phyloP scores from a whole-genome alignment of 2,888 invertebrate genomes.

The Cheilosia variabilis region DNA sequence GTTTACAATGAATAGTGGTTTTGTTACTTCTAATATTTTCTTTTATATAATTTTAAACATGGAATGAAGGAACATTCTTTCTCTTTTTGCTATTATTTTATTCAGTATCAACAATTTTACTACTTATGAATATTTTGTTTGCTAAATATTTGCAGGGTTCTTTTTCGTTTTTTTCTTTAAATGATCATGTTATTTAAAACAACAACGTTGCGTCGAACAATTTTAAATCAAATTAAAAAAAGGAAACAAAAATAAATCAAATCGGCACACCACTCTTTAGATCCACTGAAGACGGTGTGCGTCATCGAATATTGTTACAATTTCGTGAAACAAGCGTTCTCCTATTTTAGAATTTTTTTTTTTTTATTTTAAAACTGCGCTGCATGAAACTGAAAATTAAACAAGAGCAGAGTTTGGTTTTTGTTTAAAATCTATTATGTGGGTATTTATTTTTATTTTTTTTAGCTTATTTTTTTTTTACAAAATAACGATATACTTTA shows the following conservation, averaged over 20 bases:
- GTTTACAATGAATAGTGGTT: conserved; percentile 49
- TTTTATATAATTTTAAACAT: conserved; percentile 67
- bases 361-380: conserved; percentile 68
- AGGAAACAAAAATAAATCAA: conserved; percentile 41
- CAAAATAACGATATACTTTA: conserved; percentile 43
- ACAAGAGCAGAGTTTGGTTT: conserved; percentile 65
- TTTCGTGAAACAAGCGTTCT: conserved; percentile 53
- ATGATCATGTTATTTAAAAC: conserved; percentile 61
- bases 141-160: conserved; percentile 45
- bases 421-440: conserved; percentile 63
- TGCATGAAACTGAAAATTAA: conserved; percentile 76
- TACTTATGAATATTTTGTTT: conserved; percentile 68
- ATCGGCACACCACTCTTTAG: conserved; percentile 64
- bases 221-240: conserved; percentile 37
- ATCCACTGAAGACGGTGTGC: conserved; percentile 68
- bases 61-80: conserved; percentile 76
- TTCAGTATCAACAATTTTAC: conserved; percentile 74
- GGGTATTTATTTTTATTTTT: conserved; percentile 22
- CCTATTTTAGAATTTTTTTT: conserved; percentile 29
- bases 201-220: conserved; percentile 57
- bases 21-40: conserved; percentile 32
- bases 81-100: conserved; percentile 61
- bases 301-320: conserved; percentile 62
- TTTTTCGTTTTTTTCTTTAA: conserved; percentile 12
- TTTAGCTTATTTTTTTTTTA: conserved; percentile 42